A percentile compares a stretch with the other conserved stretches of the same genome.
Evolutionary conservation across 2,888 invertebrate species (phyloP).

Genomic region (Polymixis lichenea): DNA sequence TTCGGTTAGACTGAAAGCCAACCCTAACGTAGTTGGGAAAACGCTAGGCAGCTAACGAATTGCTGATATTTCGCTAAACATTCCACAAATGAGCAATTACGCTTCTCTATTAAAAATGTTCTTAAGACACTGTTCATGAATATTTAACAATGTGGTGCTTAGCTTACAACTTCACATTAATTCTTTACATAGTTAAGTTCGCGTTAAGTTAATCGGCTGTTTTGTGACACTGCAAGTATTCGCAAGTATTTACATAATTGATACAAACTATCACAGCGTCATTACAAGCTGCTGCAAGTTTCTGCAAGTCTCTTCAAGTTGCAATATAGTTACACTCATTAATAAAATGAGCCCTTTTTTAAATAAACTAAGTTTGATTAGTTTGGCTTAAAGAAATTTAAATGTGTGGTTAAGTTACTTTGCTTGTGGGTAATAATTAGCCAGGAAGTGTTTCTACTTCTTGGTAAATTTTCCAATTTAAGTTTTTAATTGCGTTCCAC

Average conservation of each 20-base stretch:
- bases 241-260: conserved; percentile 57
- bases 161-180: neutral
- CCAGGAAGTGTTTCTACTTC: neutral
- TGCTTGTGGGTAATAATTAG: neutral
- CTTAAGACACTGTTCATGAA: conserved; percentile 27
- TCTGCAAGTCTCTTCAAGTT: conserved; percentile 6
- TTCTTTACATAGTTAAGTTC: conserved; percentile 24
- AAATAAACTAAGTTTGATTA: conserved; percentile 33
- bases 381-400: conserved; percentile 27
- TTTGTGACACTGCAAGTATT: conserved; percentile 36
- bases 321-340: neutral
- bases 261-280: conserved; percentile 32
- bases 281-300: conserved; percentile 28
- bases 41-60: too few relatives aligned
- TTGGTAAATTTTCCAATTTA: neutral
- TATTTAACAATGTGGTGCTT: conserved; percentile 15
- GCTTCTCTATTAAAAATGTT: neutral
- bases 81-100: neutral
- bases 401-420: neutral
- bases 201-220: conserved; percentile 30
- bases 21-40: too few relatives aligned
- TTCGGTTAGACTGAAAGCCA: too few relatives aligned
- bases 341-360: conserved; percentile 18
- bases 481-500: neutral
- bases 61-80: conserved; percentile 1